Conservation (phyloP, 1,140 invertebrate genomes). For the Halesus radiatus region DNA sequence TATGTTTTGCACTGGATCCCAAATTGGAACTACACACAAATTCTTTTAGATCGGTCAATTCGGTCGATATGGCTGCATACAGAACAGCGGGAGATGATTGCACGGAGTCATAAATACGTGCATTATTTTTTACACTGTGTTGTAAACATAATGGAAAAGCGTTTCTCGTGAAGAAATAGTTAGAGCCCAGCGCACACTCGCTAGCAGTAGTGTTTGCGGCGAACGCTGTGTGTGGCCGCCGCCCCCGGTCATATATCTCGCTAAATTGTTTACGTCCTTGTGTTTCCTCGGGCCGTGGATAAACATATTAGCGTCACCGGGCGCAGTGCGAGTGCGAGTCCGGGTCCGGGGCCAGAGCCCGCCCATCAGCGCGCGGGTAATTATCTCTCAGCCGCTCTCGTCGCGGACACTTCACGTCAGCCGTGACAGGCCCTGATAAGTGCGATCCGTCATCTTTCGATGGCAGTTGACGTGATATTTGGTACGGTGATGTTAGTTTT, state of each 20-base stretch:
- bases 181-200: too few relatives aligned
- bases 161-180: too few relatives aligned
- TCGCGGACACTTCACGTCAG: neutral
- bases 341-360: neutral
- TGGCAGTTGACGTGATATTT: neutral
- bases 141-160: too few relatives aligned
- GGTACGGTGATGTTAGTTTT: too few relatives aligned
- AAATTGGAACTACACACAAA: too few relatives aligned
- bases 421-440: conserved; percentile 8
- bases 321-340: neutral
- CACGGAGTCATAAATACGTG: too few relatives aligned
- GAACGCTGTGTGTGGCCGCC: conserved; percentile 46
- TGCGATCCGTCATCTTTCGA: neutral
- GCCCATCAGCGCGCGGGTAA: conserved; percentile 6
- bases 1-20: too few relatives aligned
- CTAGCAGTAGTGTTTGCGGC: neutral
- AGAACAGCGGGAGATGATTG: too few relatives aligned
- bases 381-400: neutral
- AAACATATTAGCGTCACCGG: conserved; percentile 50
- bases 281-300: conserved; percentile 4
- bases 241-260: conserved; percentile 12
- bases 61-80: too few relatives aligned
- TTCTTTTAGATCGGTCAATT: too few relatives aligned
- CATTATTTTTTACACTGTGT: too few relatives aligned
- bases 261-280: conserved; percentile 51